phyloP scores from a whole-genome alignment of 2,888 invertebrate genomes.

The Pyrocoelia pectoralis region DNA sequence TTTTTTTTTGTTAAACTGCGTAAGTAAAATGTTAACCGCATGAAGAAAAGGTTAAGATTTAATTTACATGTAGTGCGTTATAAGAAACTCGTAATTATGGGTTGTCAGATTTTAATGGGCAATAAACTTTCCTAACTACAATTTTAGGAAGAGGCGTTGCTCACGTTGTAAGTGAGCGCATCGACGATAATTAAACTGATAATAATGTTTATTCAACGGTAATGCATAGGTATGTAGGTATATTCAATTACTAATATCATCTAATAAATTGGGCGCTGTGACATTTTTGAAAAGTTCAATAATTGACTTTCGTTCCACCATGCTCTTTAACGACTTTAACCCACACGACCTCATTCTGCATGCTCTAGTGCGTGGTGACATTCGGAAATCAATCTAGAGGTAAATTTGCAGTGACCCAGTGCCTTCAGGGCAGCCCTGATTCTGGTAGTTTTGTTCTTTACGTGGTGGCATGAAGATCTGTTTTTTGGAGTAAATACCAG shows the following conservation, averaged over 20 bases:
- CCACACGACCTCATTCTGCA: too few species aligned
- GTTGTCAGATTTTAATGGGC: constrained; percentile 11
- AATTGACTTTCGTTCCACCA: too few species aligned
- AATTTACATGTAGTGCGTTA: constrained; percentile 13
- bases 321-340: too few species aligned
- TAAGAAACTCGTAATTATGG: constrained; percentile 7
- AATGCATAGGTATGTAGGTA: background rate
- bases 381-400: too few species aligned
- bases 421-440: too few species aligned
- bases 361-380: too few species aligned
- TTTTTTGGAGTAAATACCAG: too few species aligned
- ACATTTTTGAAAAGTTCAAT: too few species aligned
- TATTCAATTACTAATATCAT: background rate
- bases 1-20: background rate
- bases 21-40: background rate
- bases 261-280: background rate
- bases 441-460: too few species aligned
- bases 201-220: background rate
- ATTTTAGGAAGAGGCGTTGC: constrained; percentile 8
- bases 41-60: constrained; percentile 1
- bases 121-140: constrained; percentile 12
- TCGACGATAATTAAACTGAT: constrained; percentile 3
- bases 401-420: too few species aligned
- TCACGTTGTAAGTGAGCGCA: background rate
- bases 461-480: too few species aligned